These are phyloP conservation scores for Aporophyla nigra DNA, from an alignment of 2,888 invertebrate genomes.

Conservation along the genomic window DNA sequence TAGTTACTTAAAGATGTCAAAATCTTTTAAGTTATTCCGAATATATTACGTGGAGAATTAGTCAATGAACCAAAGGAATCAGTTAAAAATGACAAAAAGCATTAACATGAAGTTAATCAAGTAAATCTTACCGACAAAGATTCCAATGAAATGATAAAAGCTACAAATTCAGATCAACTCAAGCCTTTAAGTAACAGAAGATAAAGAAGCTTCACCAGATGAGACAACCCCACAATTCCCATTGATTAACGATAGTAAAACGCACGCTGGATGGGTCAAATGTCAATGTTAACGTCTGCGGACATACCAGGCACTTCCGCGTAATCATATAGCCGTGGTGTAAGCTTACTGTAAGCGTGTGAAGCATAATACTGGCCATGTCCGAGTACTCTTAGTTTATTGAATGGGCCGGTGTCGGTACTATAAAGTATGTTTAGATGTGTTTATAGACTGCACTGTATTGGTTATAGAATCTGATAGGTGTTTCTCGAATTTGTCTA, in stretches of 20 bases:
- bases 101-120: not conserved
- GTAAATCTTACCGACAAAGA: not conserved
- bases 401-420: slow-evolving; percentile 30
- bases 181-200: not conserved
- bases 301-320: slow-evolving; percentile 64
- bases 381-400: slow-evolving; percentile 39
- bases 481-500: not conserved
- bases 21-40: not conserved
- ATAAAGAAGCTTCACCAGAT: not conserved
- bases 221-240: slow-evolving; percentile 1
- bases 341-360: slow-evolving; percentile 62
- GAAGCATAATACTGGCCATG: slow-evolving; percentile 51
- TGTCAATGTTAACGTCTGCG: slow-evolving; percentile 62
- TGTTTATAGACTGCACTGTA: slow-evolving; percentile 16
- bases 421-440: slow-evolving; percentile 33
- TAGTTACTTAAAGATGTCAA: not conserved
- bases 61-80: not conserved
- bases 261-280: slow-evolving; percentile 66
- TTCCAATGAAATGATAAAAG: too few species aligned
- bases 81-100: not conserved
- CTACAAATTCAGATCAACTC: not conserved
- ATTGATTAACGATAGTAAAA: slow-evolving; percentile 40
- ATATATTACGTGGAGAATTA: not conserved
- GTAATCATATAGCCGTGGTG: slow-evolving; percentile 63
- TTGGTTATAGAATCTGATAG: not conserved